Percentiles rank a stretch among this genome's conserved stretches.
Evolutionary conservation across 2,797 vertebrate species (phyloP).

Genomic region (Antennarius maculatus): DNA sequence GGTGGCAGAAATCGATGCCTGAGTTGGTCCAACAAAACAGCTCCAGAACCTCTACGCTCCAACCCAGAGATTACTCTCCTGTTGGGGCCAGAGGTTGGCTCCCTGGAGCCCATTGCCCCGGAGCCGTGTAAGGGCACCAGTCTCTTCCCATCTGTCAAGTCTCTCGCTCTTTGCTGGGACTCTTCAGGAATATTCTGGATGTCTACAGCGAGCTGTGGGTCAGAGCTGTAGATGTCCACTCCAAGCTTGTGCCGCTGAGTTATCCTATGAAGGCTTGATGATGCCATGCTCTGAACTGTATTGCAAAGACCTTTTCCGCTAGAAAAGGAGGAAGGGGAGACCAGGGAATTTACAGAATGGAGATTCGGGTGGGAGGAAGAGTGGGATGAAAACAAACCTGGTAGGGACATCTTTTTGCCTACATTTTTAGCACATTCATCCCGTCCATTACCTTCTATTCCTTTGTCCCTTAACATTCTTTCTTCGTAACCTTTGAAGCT

Average conservation of each 20-base stretch:
- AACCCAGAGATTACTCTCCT: conserved; percentile 72
- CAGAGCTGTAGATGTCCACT: conserved; percentile 83
- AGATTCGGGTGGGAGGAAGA: conserved; percentile 72
- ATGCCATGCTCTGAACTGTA: conserved; percentile 58
- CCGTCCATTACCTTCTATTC: neutral
- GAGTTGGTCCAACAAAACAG: conserved; percentile 77
- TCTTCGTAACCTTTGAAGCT: conserved; percentile 69
- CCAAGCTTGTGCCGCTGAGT: conserved; percentile 82
- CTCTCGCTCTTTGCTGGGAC: conserved; percentile 25
- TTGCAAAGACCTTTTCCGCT: conserved; percentile 20
- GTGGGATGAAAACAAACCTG: conserved; percentile 61
- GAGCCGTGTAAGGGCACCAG: conserved; percentile 54
- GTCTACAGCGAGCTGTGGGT: conserved; percentile 79
- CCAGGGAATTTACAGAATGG: conserved; percentile 41
- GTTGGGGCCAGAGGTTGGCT: conserved; percentile 56
- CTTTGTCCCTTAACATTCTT: conserved; percentile 35
- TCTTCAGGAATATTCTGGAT: conserved; percentile 40
- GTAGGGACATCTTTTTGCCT: conserved; percentile 41
- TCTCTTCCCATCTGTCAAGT: conserved; percentile 36
- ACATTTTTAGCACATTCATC: conserved; percentile 9
- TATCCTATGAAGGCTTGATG: conserved; percentile 81
- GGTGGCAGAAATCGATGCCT: conserved; percentile 88
- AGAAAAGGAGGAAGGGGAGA: conserved; percentile 34
- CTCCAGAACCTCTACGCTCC: conserved; percentile 82
- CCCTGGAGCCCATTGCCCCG: conserved; percentile 79